A percentile compares a stretch with the other conserved stretches of the same genome.
These are phyloP conservation scores for Micrasema longulum DNA, from an alignment of 1,140 invertebrate species.

Conservation along the genomic window DNA sequence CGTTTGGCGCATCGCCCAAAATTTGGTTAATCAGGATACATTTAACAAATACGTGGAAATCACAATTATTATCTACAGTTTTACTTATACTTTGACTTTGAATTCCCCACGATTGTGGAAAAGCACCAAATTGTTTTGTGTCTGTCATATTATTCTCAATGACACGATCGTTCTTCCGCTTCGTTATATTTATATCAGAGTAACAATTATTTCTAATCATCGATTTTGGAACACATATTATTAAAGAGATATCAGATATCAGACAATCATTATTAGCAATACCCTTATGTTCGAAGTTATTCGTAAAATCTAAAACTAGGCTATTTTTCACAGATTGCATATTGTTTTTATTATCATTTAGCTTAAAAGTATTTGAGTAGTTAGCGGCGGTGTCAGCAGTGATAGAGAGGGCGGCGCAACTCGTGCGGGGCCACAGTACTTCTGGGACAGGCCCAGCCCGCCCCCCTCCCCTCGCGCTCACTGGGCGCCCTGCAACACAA, in stretches of 20 bases:
- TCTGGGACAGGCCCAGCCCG: conserved; percentile 62
- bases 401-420: conserved; percentile 43
- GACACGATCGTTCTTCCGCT: conserved; percentile 62
- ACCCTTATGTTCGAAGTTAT: conserved; percentile 68
- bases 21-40: conserved; percentile 70
- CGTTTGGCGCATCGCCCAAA: conserved; percentile 70
- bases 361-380: conserved; percentile 70
- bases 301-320: conserved; percentile 68
- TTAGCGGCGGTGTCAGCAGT: conserved; percentile 64
- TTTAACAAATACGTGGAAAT: conserved; percentile 69
- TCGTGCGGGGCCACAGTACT: conserved; percentile 61
- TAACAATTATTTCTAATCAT: conserved; percentile 68
- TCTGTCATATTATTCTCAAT: conserved; percentile 62
- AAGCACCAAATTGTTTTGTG: conserved; percentile 70
- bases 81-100: conserved; percentile 68
- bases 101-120: conserved; percentile 66
- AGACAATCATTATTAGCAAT: conserved; percentile 71
- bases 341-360: conserved; percentile 71
- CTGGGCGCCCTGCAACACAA: conserved; percentile 27
- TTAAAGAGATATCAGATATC: conserved; percentile 73
- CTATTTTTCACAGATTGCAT: conserved; percentile 75
- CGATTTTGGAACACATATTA: conserved; percentile 69
- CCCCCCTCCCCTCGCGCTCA: conserved; percentile 57
- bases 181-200: conserved; percentile 54
- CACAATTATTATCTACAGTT: conserved; percentile 70